A percentile compares a stretch with the other conserved stretches of the same genome.
Evolutionary conservation across 2,113 vertebrate genomes (phyloP).

Genomic region (Fulmarus glacialis): DNA sequence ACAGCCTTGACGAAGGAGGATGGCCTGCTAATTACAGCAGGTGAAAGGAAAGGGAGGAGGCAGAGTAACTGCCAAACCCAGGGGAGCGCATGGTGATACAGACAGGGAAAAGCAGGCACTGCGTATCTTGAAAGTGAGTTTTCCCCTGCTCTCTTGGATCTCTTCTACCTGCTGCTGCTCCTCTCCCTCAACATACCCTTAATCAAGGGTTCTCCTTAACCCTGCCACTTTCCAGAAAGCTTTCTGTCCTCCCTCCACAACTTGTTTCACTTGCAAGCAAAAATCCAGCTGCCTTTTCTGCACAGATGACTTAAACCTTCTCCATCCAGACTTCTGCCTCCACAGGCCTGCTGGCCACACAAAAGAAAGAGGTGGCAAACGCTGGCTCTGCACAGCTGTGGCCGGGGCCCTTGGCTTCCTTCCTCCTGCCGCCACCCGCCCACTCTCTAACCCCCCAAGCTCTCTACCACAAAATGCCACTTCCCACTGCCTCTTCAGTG

Average conservation of each 20-base stretch:
- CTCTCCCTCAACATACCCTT: not conserved
- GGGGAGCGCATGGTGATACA: accelerated
- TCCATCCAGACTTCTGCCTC: too few species aligned
- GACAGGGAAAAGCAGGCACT: not conserved
- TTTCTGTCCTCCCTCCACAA: not conserved
- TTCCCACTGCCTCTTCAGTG: not conserved
- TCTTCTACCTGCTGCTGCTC: not conserved
- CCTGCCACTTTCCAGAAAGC: accelerated
- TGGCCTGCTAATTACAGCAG: accelerated
- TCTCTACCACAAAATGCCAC: accelerated
- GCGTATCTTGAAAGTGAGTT: accelerated
- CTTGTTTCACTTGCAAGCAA: not conserved
- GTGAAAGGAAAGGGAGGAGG: not conserved
- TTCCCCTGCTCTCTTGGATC: not conserved
- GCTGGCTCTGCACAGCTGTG: accelerated
- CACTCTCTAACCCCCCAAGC: accelerated
- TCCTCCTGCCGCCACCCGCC: accelerated
- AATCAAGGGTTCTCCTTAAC: not conserved
- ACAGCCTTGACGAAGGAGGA: accelerated
- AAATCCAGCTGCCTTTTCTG: not conserved
- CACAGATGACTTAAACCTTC: too few species aligned
- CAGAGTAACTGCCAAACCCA: not conserved
- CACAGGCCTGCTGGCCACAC: accelerated
- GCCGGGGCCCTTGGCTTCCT: not conserved
- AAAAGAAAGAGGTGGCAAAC: accelerated